phyloP scores from a whole-genome alignment of 2,888 invertebrate genomes.

The Lutraria lutraria region DNA sequence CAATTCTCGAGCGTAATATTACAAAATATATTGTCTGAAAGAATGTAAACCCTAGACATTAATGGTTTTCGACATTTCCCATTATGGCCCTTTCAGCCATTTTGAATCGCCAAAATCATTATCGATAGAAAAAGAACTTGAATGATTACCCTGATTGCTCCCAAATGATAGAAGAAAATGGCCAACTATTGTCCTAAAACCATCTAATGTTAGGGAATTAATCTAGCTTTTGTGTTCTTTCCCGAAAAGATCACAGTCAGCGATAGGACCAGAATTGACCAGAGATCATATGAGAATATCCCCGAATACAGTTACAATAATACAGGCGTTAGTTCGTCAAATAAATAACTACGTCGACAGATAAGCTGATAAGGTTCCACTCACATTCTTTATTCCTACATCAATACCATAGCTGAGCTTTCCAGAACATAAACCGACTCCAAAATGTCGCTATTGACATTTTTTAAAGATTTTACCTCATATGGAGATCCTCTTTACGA shows the following conservation, averaged over 20 bases:
- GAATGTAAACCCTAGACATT: neutral
- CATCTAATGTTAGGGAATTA: constrained; percentile 1
- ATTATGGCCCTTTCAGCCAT: neutral
- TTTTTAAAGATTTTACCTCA: neutral
- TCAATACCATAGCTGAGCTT: neutral
- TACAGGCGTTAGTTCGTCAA: neutral
- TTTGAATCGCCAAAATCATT: neutral
- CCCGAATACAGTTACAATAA: neutral
- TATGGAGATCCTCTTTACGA: neutral
- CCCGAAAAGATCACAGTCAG: neutral
- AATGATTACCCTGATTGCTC: neutral
- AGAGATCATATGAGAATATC: neutral
- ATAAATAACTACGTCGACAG: neutral
- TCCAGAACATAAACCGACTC: neutral
- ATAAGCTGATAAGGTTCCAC: neutral
- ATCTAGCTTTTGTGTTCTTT: constrained; percentile 12
- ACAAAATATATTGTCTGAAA: neutral
- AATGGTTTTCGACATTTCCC: neutral
- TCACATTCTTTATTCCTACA: neutral
- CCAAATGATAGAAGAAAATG: constrained; percentile 9
- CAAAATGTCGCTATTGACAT: neutral
- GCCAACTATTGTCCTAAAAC: constrained; percentile 1
- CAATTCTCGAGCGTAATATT: neutral
- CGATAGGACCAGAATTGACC: neutral
- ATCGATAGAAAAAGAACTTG: neutral